phyloP scores from a whole-genome alignment of 1,140 invertebrate genomes.

The Forficula auricularia region DNA sequence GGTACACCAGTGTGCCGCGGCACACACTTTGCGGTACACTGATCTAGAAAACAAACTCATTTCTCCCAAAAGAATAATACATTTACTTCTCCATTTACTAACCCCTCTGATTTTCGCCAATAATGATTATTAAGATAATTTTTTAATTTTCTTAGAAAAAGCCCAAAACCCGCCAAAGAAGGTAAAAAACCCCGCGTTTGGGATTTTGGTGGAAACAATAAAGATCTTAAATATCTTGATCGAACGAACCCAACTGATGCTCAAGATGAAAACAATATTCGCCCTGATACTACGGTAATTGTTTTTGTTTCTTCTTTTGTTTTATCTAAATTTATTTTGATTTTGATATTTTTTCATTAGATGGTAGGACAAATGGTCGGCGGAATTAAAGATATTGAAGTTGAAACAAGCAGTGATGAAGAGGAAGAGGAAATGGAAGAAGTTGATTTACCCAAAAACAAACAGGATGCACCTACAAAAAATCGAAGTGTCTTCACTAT shows the following conservation, averaged over 20 bases:
- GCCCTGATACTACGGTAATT: slow-evolving; percentile 43
- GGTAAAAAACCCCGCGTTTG: slow-evolving; percentile 80
- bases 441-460: slow-evolving; percentile 19
- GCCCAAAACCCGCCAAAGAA: slow-evolving; percentile 48
- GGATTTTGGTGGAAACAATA: slow-evolving; percentile 63
- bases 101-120: background rate
- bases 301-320: slow-evolving; percentile 4
- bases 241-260: slow-evolving; percentile 53
- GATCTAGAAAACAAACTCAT: no score
- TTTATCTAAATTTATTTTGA: no score
- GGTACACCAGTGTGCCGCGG: no score
- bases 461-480: slow-evolving; percentile 16
- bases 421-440: slow-evolving; percentile 24
- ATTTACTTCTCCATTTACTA: no score
- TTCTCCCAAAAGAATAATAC: no score
- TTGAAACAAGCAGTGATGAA: slow-evolving; percentile 32
- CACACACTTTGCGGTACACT: no score
- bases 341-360: slow-evolving; percentile 26
- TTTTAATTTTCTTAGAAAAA: slow-evolving; percentile 34
- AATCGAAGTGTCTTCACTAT: slow-evolving; percentile 53
- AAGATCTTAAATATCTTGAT: slow-evolving; percentile 66
- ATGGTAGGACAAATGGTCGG: slow-evolving; percentile 68
- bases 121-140: background rate
- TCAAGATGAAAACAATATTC: slow-evolving; percentile 29
- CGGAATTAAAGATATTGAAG: slow-evolving; percentile 44